Evolutionary conservation across 2,888 invertebrate species (phyloP).

Genomic region (Oxytorus armatus): DNA sequence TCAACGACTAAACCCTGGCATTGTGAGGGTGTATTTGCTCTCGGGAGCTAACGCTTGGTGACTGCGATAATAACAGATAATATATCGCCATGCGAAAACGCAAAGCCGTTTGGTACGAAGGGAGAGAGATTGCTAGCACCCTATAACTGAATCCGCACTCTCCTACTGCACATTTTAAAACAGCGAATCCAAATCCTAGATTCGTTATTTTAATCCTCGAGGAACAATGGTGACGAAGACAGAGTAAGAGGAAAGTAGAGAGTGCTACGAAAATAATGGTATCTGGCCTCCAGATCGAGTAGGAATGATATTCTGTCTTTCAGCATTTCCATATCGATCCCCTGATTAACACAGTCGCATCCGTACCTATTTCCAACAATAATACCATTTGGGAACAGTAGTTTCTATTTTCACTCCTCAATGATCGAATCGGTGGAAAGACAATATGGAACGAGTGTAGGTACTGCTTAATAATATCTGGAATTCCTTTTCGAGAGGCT

Average conservation of each 20-base stretch:
- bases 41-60: conserved; percentile 70
- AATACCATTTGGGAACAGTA: not conserved
- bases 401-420: not conserved
- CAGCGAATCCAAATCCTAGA: conserved; percentile 80
- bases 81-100: conserved; percentile 77
- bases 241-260: conserved; percentile 6
- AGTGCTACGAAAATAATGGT: not conserved
- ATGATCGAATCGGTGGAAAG: not conserved
- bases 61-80: conserved; percentile 83
- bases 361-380: not conserved
- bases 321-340: not conserved
- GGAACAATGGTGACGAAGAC: conserved; percentile 75
- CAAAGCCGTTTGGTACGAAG: conserved; percentile 67
- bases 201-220: conserved; percentile 73
- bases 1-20: conserved; percentile 79
- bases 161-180: conserved; percentile 69
- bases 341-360: not conserved
- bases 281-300: not conserved
- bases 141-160: conserved; percentile 5
- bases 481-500: not conserved
- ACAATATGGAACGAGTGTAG: not conserved
- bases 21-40: conserved; percentile 71
- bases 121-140: conserved; percentile 21
- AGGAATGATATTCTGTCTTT: not conserved
- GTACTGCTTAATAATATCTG: not conserved